These are phyloP conservation scores for Strix uralensis DNA, from an alignment of 2,113 vertebrate species.

Conservation along the genomic window DNA sequence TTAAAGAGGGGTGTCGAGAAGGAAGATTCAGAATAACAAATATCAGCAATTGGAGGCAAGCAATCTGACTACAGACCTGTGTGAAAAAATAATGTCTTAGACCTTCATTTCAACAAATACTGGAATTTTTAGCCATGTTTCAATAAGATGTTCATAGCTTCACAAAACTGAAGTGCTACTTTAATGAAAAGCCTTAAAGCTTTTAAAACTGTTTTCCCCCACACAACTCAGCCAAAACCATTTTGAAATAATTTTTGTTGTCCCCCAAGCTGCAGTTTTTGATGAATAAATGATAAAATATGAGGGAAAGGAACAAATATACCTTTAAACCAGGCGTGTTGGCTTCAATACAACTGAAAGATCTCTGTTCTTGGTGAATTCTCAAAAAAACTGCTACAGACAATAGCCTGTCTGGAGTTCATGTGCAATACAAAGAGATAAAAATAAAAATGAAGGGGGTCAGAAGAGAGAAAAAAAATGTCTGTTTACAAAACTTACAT, in stretches of 20 bases:
- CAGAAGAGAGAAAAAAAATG: neutral
- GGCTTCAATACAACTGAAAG: neutral
- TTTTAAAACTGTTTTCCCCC: neutral
- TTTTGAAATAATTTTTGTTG: neutral
- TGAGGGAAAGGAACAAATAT: neutral
- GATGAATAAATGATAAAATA: conserved; percentile 30
- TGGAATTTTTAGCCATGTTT: neutral
- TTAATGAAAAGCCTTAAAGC: neutral
- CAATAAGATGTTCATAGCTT: neutral
- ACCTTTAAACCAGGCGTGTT: neutral
- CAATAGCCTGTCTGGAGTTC: neutral
- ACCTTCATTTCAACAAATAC: neutral
- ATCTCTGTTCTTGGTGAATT: neutral
- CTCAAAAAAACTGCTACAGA: neutral
- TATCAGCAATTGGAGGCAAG: neutral
- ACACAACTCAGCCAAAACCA: neutral
- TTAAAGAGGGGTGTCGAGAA: neutral
- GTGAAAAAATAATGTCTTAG: neutral
- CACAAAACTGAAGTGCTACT: neutral
- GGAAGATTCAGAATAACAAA: neutral
- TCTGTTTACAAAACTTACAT: neutral
- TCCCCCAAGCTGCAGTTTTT: neutral
- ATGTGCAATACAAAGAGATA: neutral
- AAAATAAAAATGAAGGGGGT: neutral
- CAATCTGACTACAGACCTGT: neutral